A percentile compares a stretch with the other conserved stretches of the same genome.
These are phyloP conservation scores for Neodiprion virginianus DNA, from an alignment of 1,140 invertebrate species.

Conservation along the genomic window DNA sequence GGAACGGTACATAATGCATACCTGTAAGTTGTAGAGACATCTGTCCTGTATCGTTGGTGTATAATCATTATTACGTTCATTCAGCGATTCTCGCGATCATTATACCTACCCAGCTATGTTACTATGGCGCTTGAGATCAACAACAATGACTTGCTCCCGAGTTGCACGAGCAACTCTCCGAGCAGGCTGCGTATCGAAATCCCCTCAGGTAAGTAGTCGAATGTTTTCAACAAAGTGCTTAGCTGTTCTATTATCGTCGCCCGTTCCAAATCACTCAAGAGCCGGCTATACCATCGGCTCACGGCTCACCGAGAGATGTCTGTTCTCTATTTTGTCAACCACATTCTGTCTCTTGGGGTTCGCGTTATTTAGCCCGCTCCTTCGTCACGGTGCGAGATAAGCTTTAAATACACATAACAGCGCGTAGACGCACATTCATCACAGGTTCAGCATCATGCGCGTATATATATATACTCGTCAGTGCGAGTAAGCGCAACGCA, in stretches of 20 bases:
- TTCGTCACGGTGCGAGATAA: not conserved
- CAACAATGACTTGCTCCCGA: not conserved
- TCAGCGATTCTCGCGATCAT: not conserved
- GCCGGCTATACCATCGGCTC: not conserved
- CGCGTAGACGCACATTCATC: no score
- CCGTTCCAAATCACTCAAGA: conserved; percentile 47
- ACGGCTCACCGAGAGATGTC: conserved; percentile 17
- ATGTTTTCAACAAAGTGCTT: conserved; percentile 51
- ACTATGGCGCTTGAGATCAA: not conserved
- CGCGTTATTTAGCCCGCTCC: not conserved
- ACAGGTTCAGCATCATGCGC: no score
- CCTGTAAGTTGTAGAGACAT: not conserved
- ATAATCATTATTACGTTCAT: not conserved
- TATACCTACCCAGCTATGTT: no score
- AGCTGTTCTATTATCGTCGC: conserved; percentile 50
- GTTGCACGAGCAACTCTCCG: not conserved
- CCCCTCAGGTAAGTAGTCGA: conserved; percentile 11
- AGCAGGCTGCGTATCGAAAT: conserved; percentile 21
- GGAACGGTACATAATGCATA: no score
- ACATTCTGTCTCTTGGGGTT: not conserved
- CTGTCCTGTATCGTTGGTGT: not conserved
- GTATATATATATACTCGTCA: no score
- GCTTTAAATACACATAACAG: not conserved
- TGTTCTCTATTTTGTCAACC: conserved; percentile 7
- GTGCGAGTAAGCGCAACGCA: no score